These are phyloP conservation scores for Acomys russatus DNA, from an alignment of 2,797 vertebrate genomes.

Conservation along the genomic window DNA sequence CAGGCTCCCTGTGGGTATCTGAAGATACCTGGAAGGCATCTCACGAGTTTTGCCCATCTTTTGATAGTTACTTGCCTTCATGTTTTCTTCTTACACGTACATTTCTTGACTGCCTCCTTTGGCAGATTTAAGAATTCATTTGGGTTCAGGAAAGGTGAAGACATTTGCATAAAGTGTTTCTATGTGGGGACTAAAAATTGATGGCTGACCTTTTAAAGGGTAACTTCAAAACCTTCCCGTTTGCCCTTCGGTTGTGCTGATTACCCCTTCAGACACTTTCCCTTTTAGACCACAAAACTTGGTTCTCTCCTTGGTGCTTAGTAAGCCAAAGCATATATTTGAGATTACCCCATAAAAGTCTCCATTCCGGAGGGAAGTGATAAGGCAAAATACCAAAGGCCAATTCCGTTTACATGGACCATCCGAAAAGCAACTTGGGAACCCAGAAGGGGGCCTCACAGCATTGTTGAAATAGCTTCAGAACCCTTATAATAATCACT, in stretches of 20 bases:
- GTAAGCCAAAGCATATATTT: slow-evolving; percentile 54
- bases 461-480: background rate
- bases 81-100: background rate
- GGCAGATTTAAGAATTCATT: slow-evolving; percentile 32
- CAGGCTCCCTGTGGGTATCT: background rate
- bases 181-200: slow-evolving; percentile 6
- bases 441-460: background rate
- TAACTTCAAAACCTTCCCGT: background rate
- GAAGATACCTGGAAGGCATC: background rate
- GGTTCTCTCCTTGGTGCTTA: slow-evolving; percentile 19
- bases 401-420: background rate
- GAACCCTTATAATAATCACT: background rate
- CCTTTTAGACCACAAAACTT: background rate
- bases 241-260: background rate
- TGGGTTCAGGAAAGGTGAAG: background rate
- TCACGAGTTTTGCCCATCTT: background rate
- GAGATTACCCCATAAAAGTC: background rate
- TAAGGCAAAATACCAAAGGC: background rate
- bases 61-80: background rate
- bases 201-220: slow-evolving; percentile 58
- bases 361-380: background rate
- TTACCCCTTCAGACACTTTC: slow-evolving; percentile 14
- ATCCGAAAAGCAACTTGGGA: background rate
- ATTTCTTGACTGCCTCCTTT: slow-evolving; percentile 30
- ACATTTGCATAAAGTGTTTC: slow-evolving; percentile 47